Conservation (phyloP, 2,888 invertebrate species). For the Diaprepes abbreviatus region DNA sequence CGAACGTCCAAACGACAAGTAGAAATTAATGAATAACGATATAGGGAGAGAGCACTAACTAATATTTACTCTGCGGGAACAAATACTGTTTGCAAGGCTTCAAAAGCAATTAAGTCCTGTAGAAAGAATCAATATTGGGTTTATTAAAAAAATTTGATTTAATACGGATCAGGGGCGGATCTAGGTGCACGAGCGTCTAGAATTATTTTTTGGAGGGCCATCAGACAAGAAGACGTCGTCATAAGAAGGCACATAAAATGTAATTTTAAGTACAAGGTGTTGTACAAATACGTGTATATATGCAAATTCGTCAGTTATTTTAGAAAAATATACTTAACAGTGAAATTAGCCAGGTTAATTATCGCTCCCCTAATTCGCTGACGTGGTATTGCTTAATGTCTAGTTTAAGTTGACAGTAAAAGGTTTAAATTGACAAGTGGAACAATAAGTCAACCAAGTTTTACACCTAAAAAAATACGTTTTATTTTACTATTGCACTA, state of each 20-base stretch:
- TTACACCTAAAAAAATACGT: too few relatives aligned
- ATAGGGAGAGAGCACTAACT: too few relatives aligned
- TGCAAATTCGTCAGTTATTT: too few relatives aligned
- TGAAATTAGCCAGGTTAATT: too few relatives aligned
- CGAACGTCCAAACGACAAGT: neutral
- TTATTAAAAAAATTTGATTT: neutral
- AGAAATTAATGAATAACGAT: neutral
- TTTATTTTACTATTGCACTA: too few relatives aligned
- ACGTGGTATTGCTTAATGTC: too few relatives aligned
- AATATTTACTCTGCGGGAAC: neutral
- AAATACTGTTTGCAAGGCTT: neutral
- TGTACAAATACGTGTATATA: too few relatives aligned
- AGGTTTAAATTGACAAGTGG: too few relatives aligned
- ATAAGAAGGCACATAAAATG: neutral
- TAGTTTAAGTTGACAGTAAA: too few relatives aligned
- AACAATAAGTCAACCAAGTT: too few relatives aligned
- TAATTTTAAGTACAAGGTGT: neutral
- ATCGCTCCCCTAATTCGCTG: too few relatives aligned
- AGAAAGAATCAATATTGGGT: neutral
- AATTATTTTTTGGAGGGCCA: neutral
- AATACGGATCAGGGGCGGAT: neutral
- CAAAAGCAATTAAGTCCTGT: neutral
- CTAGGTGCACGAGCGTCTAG: neutral
- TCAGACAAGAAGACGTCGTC: neutral
- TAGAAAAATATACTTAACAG: too few relatives aligned